phyloP scores from a whole-genome alignment of 2,888 invertebrate genomes.

The Auanema sp. region DNA sequence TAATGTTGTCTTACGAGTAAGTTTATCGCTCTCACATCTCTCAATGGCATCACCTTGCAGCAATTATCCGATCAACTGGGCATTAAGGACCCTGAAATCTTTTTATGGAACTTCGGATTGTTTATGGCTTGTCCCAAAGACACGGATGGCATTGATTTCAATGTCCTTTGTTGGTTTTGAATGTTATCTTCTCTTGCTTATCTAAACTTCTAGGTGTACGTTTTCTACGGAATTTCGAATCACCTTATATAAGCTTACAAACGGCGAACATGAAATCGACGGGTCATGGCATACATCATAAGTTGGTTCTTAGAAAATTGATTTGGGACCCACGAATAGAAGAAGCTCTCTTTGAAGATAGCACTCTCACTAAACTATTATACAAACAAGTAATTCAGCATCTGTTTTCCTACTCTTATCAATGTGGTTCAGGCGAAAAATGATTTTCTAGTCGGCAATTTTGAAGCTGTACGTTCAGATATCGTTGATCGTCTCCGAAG shows the following conservation, averaged over 20 bases:
- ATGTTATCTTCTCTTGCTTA: neutral
- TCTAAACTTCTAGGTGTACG: constrained; percentile 73
- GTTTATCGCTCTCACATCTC: neutral
- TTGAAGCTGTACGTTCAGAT: constrained; percentile 15
- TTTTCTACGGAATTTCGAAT: constrained; percentile 92
- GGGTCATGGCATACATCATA: constrained; percentile 38
- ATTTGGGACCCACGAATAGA: constrained; percentile 53
- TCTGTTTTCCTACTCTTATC: neutral
- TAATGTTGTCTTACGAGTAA: constrained; percentile 47
- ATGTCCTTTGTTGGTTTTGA: constrained; percentile 10
- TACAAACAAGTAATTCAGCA: constrained; percentile 42
- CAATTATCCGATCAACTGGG: constrained; percentile 81
- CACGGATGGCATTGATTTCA: constrained; percentile 17
- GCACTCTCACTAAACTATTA: constrained; percentile 36
- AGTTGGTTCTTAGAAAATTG: constrained; percentile 37
- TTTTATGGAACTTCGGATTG: constrained; percentile 84
- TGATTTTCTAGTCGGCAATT: constrained; percentile 14
- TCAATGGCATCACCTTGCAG: constrained; percentile 66
- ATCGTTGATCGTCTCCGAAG: constrained; percentile 23
- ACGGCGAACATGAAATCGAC: constrained; percentile 47
- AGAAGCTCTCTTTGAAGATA: constrained; percentile 50
- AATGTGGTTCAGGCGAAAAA: constrained; percentile 20
- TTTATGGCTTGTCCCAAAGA: constrained; percentile 77
- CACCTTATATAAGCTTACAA: constrained; percentile 84
- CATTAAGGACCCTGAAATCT: constrained; percentile 74